Conservation (phyloP, 2,888 invertebrate species). For the Apamea monoglypha region DNA sequence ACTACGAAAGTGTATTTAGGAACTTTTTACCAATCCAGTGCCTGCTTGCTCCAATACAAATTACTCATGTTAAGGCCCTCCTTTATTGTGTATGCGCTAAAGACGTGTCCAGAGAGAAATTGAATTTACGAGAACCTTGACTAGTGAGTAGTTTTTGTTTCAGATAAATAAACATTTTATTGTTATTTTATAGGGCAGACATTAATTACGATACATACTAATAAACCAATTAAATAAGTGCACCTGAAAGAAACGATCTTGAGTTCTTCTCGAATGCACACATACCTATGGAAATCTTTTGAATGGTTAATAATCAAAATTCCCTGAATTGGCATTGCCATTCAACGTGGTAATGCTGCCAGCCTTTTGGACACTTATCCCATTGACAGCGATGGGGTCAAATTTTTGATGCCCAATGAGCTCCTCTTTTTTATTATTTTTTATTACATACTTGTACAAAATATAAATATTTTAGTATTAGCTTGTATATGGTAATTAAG, state of each 20-base stretch:
- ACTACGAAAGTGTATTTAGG: conserved; percentile 1
- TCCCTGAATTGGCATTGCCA: no score
- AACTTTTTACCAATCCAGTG: background rate
- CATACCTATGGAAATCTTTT: background rate
- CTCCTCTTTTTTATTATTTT: no score
- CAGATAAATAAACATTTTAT: background rate
- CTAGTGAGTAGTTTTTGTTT: background rate
- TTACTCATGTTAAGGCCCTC: conserved; percentile 26
- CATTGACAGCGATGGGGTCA: no score
- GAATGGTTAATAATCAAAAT: background rate
- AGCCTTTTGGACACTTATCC: no score
- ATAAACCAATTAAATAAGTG: conserved; percentile 1
- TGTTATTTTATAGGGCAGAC: background rate
- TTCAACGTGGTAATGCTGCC: no score
- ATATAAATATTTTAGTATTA: no score
- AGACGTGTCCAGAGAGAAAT: conserved; percentile 18
- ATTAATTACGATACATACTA: background rate
- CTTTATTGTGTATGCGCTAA: conserved; percentile 43
- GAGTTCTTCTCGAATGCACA: background rate
- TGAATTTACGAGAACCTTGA: background rate
- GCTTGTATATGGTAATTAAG: no score
- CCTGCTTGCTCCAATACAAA: conserved; percentile 26
- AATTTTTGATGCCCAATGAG: no score
- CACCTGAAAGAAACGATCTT: background rate
- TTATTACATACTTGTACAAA: no score